These are phyloP conservation scores for Passer domesticus DNA, from an alignment of 2,113 vertebrate genomes.

Conservation along the genomic window DNA sequence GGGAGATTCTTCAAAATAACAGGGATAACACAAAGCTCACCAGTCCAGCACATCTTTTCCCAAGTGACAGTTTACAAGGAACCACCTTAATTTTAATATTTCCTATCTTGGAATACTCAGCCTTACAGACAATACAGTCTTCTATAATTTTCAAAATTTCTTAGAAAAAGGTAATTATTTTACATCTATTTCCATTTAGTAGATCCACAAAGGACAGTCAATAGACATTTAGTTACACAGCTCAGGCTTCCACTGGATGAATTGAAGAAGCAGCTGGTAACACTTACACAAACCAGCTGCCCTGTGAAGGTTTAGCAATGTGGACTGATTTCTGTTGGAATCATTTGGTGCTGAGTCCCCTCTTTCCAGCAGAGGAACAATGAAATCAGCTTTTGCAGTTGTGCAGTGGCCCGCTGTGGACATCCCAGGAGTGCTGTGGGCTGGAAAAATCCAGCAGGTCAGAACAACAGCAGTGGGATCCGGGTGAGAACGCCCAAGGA, in stretches of 20 bases:
- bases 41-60: neutral
- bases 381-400: neutral
- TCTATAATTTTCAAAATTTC: neutral
- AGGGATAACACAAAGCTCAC: neutral
- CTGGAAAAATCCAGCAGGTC: neutral
- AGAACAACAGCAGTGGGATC: neutral
- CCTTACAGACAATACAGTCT: neutral
- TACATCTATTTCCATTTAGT: neutral
- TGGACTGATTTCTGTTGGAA: neutral
- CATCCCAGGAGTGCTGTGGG: neutral
- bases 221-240: neutral
- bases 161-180: neutral
- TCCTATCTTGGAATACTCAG: neutral
- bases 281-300: neutral
- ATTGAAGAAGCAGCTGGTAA: neutral
- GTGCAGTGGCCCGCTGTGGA: neutral
- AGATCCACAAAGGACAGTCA: neutral
- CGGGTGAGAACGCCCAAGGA: neutral
- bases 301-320: accelerated
- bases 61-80: neutral
- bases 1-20: neutral
- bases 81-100: neutral
- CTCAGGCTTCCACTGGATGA: neutral
- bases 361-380: neutral
- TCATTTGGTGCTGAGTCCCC: neutral